Conservation (phyloP, 2,797 vertebrate genomes). For the Xerus rutilus region DNA sequence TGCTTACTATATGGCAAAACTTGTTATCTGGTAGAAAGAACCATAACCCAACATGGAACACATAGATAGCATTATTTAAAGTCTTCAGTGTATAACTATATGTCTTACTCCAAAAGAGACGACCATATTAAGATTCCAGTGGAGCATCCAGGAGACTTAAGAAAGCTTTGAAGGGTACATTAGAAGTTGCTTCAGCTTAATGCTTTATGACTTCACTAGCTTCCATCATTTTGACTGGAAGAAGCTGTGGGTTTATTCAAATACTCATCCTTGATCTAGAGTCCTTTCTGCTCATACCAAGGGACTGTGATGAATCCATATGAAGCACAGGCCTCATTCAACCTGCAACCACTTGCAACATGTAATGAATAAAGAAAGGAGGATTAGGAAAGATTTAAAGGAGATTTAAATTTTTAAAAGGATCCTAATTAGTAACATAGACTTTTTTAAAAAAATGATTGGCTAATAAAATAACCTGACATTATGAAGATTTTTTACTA, state of each 20-base stretch:
- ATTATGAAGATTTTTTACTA: neutral
- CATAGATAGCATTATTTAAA: neutral
- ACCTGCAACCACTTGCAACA: neutral
- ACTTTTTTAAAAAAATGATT: neutral
- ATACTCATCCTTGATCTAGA: neutral
- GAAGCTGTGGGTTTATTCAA: slow-evolving; percentile 1
- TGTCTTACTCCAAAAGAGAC: neutral
- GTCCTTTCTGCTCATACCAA: neutral
- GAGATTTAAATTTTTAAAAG: neutral
- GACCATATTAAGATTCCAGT: neutral
- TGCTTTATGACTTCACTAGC: neutral
- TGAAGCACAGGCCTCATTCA: neutral
- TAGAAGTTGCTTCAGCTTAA: neutral
- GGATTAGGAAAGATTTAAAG: neutral
- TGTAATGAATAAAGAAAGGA: neutral
- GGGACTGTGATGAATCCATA: neutral
- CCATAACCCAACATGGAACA: neutral
- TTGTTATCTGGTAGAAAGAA: neutral
- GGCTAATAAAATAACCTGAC: neutral
- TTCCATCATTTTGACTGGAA: neutral
- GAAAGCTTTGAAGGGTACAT: neutral
- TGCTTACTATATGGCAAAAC: neutral
- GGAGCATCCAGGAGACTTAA: neutral
- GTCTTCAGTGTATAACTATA: neutral
- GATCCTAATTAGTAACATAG: neutral